A percentile compares a stretch with the other conserved stretches of the same genome.
Evolutionary conservation across 2,113 vertebrate genomes (phyloP).

Genomic region (Psilopogon haemacephalus): DNA sequence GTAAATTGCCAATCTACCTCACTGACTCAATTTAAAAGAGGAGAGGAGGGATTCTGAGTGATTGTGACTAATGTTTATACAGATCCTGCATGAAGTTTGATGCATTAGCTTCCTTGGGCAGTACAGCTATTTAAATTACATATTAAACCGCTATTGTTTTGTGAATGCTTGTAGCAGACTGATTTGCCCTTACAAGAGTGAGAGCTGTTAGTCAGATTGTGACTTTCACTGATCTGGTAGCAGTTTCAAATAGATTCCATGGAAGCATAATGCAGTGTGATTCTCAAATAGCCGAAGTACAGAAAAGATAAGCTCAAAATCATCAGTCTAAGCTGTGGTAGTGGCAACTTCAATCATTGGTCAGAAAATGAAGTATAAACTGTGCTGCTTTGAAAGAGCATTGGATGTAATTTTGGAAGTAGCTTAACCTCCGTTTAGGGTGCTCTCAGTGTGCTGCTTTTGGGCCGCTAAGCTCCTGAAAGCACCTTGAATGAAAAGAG

Average conservation of each 20-base stretch:
- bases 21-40: neutral
- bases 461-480: neutral
- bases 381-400: neutral
- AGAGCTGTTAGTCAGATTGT: neutral
- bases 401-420: neutral
- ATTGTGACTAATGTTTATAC: neutral
- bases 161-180: neutral
- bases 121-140: neutral
- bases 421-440: neutral
- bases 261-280: neutral
- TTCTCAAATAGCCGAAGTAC: neutral
- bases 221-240: neutral
- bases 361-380: neutral
- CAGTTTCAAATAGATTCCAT: neutral
- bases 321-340: neutral
- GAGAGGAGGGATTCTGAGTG: neutral
- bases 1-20: neutral
- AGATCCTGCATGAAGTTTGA: neutral
- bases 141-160: neutral
- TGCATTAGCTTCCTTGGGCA: neutral
- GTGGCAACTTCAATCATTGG: neutral
- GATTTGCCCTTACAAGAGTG: neutral
- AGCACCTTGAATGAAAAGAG: neutral
- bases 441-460: neutral
- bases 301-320: neutral